phyloP scores from a whole-genome alignment of 2,797 vertebrate genomes.

The Malacoctenus gilli region DNA sequence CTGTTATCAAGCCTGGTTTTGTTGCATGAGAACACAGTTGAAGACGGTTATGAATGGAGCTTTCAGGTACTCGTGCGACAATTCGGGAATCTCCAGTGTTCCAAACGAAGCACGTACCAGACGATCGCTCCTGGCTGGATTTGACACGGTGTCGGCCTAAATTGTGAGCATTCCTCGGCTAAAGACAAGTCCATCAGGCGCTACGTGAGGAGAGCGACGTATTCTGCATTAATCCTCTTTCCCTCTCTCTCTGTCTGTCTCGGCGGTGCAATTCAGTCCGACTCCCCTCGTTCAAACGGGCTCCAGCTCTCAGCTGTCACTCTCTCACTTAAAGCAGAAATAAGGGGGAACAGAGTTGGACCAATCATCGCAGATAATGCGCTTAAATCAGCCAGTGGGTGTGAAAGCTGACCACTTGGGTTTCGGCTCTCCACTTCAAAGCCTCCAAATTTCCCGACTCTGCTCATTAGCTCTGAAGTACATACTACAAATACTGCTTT shows the following conservation, averaged over 20 bases:
- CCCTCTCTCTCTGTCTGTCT: constrained; percentile 44
- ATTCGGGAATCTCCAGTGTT: too few species aligned
- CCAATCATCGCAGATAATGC: constrained; percentile 71
- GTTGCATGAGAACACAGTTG: not conserved
- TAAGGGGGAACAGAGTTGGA: constrained; percentile 40
- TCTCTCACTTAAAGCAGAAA: constrained; percentile 45
- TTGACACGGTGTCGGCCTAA: constrained; percentile 24
- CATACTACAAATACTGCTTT: constrained; percentile 59
- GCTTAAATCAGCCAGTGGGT: constrained; percentile 66
- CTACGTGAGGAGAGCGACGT: constrained; percentile 30
- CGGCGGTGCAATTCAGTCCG: constrained; percentile 36
- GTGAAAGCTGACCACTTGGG: constrained; percentile 69
- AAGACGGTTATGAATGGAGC: not conserved
- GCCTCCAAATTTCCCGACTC: constrained; percentile 61
- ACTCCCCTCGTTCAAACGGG: constrained; percentile 42
- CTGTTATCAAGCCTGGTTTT: not conserved
- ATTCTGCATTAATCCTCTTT: constrained; percentile 36
- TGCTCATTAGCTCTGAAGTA: constrained; percentile 68
- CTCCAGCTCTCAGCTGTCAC: constrained; percentile 57
- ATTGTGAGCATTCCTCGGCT: constrained; percentile 22
- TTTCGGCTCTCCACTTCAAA: constrained; percentile 67
- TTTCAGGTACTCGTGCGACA: too few species aligned
- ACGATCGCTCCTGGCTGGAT: constrained; percentile 24
- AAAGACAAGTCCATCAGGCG: constrained; percentile 38
- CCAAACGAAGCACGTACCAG: too few species aligned